Base-by-base conservation (phyloP, 1,140 invertebrate genomes). In the Arctopsyche grandis region DNA sequence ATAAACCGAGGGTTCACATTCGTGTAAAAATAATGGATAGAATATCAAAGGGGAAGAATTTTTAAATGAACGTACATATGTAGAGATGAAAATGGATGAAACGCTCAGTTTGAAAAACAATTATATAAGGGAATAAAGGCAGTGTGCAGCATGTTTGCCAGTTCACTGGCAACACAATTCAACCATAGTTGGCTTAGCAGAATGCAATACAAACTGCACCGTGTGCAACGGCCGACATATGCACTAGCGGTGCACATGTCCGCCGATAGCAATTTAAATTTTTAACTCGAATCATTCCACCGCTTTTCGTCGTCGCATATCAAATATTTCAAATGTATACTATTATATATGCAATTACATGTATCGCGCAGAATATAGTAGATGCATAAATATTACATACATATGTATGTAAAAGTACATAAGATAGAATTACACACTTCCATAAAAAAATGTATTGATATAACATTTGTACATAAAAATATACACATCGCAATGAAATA, bases 161-260 rank as follows among this genome's bases (percentile, higher is more conserved):
- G 63, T 66, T 66, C 63, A 66, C 21, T 66, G 63, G 63, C 63
- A 29, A 29, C 63, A 66, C 63, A 66, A 66, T 66, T 66, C 63
- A 66, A 66, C 63, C 63, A 26, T 66, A 66, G 63, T 66, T 66
- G 63, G 63, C 63, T 66, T 66, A 66, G 24, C 63, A 66, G 24
- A 66, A 66, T 26, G 24, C 21, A 66, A 66, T 66, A 26, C 63
- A 66, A 66, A 26, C 21, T 66, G 24, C 24, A 66, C 24, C 24
- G 63, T 66, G 63, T 26, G 58, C 21, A 22, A 3, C n/a, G n/a
- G 58, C 21, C 12, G 16, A 52, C 16, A 52, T 52, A 16, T 52
- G 24, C 63, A 22, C 24, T 21, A 19, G 63, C 24, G 21, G 19
- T 22, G 58, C 58, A 60, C 58, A 60, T 60, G 21, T 60, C 63